Percentiles rank a stretch among this genome's conserved stretches.
These are phyloP conservation scores for Rhagologus leucostigma DNA, from an alignment of 2,113 vertebrate genomes.

Conservation along the genomic window DNA sequence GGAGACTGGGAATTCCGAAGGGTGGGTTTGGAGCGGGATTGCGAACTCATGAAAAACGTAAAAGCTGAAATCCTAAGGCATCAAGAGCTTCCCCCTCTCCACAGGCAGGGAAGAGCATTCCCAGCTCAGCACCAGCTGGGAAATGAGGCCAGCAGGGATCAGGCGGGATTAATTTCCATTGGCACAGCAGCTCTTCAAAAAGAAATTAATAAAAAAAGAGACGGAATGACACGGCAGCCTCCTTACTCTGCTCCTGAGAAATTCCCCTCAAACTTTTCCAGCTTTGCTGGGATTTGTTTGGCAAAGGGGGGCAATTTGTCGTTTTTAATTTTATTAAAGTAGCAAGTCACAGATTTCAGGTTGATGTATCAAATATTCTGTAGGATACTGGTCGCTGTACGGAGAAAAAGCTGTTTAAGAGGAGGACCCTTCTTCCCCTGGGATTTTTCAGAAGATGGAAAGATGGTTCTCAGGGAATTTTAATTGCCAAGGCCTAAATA, in stretches of 20 bases:
- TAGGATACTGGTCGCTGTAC: background rate
- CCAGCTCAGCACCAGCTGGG: background rate
- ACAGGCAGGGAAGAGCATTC: background rate
- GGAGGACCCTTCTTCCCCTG: background rate
- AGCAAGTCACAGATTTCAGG: background rate
- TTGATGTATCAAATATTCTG: background rate
- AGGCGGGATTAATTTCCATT: background rate
- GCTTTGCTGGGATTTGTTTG: conserved; percentile 10
- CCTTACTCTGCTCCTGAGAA: background rate
- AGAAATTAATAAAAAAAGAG: background rate
- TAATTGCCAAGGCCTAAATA: background rate
- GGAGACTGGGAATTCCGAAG: no score
- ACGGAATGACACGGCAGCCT: background rate
- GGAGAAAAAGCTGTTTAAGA: background rate
- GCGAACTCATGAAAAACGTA: no score
- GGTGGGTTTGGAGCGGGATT: no score
- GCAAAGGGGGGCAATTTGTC: background rate
- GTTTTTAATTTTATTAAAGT: background rate
- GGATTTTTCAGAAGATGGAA: background rate
- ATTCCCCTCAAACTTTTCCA: background rate
- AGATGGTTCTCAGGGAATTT: background rate
- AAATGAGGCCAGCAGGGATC: background rate
- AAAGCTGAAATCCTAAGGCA: no score
- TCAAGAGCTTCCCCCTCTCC: background rate
- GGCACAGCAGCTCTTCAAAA: background rate